Percentiles rank a stretch among this genome's conserved stretches.
Conservation (phyloP, 1,140 invertebrate species). For the Phocides pigmalion region DNA sequence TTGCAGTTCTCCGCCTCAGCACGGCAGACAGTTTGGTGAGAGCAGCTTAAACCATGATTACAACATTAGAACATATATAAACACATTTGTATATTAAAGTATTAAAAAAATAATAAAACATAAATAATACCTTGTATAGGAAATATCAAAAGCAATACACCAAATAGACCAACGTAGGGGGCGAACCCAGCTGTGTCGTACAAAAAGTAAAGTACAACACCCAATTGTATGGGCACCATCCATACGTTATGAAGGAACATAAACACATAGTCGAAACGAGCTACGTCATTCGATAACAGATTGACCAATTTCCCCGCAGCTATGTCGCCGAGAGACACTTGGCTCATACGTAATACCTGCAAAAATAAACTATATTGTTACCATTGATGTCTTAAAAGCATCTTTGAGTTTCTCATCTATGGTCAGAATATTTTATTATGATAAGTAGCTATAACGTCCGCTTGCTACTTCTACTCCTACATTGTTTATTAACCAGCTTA, state of each 20-base stretch:
- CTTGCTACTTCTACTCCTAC: no score
- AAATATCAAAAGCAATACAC: constrained; percentile 85
- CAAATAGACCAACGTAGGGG: constrained; percentile 87
- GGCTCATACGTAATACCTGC: constrained; percentile 86
- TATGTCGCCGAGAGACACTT: constrained; percentile 87
- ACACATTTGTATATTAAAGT: constrained; percentile 55
- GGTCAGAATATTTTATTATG: no score
- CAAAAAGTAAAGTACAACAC: constrained; percentile 86
- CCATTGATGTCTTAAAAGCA: no score
- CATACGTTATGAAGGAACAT: constrained; percentile 87
- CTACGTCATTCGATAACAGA: constrained; percentile 92
- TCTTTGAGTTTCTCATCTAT: no score
- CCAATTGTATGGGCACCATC: constrained; percentile 88
- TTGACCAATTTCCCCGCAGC: constrained; percentile 93
- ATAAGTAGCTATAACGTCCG: no score
- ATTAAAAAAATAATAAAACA: no score
- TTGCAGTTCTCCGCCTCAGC: constrained; percentile 84
- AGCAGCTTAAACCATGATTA: constrained; percentile 48
- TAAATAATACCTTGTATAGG: constrained; percentile 88
- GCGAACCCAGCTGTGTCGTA: constrained; percentile 88
- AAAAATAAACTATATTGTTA: no score
- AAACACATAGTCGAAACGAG: constrained; percentile 86
- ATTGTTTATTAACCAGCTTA: no score
- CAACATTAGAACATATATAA: no score
- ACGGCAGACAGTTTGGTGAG: constrained; percentile 64